phyloP scores from a whole-genome alignment of 2,888 invertebrate genomes.

The Drosophila putrida region DNA sequence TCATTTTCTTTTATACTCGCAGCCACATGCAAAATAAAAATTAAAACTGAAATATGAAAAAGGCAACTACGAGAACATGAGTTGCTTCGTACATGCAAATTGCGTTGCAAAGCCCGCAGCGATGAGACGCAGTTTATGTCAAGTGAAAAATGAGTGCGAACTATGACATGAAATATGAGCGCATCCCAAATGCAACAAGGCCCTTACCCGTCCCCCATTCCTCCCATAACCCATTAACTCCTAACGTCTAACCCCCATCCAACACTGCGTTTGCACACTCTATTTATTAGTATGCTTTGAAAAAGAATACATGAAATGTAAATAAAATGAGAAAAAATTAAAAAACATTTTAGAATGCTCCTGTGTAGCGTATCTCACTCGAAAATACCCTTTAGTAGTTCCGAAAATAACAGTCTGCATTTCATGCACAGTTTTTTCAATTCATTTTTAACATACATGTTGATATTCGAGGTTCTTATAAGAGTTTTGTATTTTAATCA shows the following conservation, averaged over 20 bases:
- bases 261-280: neutral
- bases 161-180: slow-evolving; percentile 77
- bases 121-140: slow-evolving; percentile 78
- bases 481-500: too few relatives aligned
- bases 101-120: slow-evolving; percentile 74
- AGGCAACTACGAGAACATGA: slow-evolving; percentile 37
- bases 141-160: slow-evolving; percentile 79
- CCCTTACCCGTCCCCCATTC: neutral
- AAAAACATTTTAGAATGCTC: neutral
- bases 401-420: too few relatives aligned
- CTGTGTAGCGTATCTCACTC: neutral
- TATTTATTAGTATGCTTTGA: slow-evolving; percentile 44
- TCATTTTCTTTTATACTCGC: slow-evolving; percentile 82
- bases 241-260: neutral
- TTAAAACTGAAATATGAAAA: slow-evolving; percentile 66
- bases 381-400: neutral
- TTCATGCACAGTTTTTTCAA: too few relatives aligned
- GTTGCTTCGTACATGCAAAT: slow-evolving; percentile 72
- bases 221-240: neutral
- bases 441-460: too few relatives aligned
- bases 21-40: slow-evolving; percentile 77
- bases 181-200: slow-evolving; percentile 46
- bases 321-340: slow-evolving; percentile 25
- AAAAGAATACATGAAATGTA: slow-evolving; percentile 32
- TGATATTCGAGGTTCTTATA: too few relatives aligned